Base-by-base conservation (phyloP, 2,113 vertebrate species). In the Geococcyx californianus region DNA sequence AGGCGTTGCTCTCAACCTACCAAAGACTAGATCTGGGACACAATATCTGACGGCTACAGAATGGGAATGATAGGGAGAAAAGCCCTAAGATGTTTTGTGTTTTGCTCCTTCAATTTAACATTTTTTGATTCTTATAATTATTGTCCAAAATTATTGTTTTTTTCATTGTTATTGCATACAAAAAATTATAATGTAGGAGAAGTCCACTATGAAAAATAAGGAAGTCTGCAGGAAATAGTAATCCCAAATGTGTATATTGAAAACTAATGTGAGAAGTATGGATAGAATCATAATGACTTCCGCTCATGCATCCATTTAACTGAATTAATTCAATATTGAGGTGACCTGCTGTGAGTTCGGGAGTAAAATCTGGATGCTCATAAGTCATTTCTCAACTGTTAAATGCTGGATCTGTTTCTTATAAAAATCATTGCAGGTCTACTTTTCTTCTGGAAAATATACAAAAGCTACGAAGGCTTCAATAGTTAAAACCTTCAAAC, bases 41-140 rank as follows among this genome's bases (percentile, higher is more conserved):
- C 8, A 36, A 1, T 74, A n/a, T 70, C 51, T 92, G 60, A 70
- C 42, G 42, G 9, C 33, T 67, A 62, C 5, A 54, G 8, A 79
- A 56, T 55, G 23, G 73, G 19, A 89, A 69, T 18, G 1, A n/a
- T 16, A 69, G 25, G 14, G 2, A 0, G 28, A 64, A 76, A 14
- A 0, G 0, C 0, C 4, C 6, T 58, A 24, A 44, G 74, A 78
- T 3, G 25, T n/a, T 4, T 7, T 55, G 16, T 28, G 10, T 38
- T 84, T 81, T 60, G 44, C 14, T 83, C 21, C 45, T 40, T 66
- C 11, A n/a, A 51, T 64, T 59, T 28, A 47, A 1, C 1, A 2
- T 31, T 76, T 78, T 60, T 76, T 8, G 0, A 4, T 70, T 70
- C 3, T 75, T 52, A 4, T 16, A 28, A n/a, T 42, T 78, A 10